These are phyloP conservation scores for Enteromius thamalakanensis DNA, from an alignment of 2,797 vertebrate species.

Conservation along the genomic window DNA sequence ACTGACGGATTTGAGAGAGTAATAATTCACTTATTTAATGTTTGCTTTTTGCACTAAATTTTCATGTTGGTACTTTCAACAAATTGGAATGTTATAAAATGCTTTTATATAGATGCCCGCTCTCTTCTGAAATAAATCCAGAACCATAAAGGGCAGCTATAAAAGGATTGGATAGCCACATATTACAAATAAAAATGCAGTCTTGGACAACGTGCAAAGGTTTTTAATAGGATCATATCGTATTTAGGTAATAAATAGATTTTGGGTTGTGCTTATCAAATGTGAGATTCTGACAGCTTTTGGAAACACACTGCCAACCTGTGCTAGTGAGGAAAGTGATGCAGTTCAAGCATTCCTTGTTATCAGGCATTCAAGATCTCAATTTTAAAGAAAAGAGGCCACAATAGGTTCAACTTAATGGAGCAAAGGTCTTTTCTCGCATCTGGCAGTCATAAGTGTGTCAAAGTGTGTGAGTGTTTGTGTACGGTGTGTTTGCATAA, in stretches of 20 bases:
- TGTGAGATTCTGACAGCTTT: constrained; percentile 62
- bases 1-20: constrained; percentile 52
- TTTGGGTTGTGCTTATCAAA: constrained; percentile 63
- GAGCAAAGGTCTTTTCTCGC: constrained; percentile 16
- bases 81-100: constrained; percentile 60
- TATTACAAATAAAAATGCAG: constrained; percentile 62
- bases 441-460: constrained; percentile 30
- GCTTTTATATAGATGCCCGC: constrained; percentile 53
- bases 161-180: constrained; percentile 63
- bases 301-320: constrained; percentile 50
- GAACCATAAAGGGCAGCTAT: constrained; percentile 66
- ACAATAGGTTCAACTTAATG: background rate
- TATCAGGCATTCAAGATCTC: background rate
- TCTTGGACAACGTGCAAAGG: constrained; percentile 66
- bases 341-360: constrained; percentile 39
- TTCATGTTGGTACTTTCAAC: constrained; percentile 10
- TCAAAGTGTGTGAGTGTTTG: constrained; percentile 21
- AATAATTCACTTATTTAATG: constrained; percentile 50
- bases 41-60: background rate
- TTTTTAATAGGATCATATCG: constrained; percentile 52
- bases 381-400: background rate
- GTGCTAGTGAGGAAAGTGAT: constrained; percentile 41
- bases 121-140: constrained; percentile 64
- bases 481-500: constrained; percentile 33
- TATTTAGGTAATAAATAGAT: constrained; percentile 64